Evolutionary conservation across 2,797 vertebrate genomes (phyloP), one percentile per base, ranked within the genome.

Genomic region (Sebastes aleutianus): DNA sequence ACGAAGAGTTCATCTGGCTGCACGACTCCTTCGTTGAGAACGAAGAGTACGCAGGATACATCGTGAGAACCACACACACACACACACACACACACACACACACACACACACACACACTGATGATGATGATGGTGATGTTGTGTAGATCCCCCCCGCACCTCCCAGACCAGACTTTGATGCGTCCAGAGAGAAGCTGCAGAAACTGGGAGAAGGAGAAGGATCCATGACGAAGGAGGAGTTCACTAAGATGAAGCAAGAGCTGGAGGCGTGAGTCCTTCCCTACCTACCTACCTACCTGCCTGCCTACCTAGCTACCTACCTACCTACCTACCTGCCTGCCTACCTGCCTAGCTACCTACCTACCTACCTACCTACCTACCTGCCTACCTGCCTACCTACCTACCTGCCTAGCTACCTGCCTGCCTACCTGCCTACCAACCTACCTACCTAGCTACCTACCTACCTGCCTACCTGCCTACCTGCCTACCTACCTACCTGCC

Each of bases 201-300:
- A 99, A 84, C 96, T 99, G 74, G 98, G 98, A 22, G 98, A 99
- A 92, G 98, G 98, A 63, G 98, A 99, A 93, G 98, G 98, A 13
- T 99, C 98, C 9, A 99, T 99, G 98, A 99, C 98, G 80, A 99
- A 99, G 94, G 98, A 99, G 88, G 98, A 99, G 90, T 99, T 99
- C 94, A 99, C 98, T 14, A 99, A 98, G 93, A 99, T 99, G 98
- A 99, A 99, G 91, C 98, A 99, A 95, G 98, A 99, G 91, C 96
- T 99, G 58, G 98, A 99, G 95, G 98, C 98, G 98, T 99, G 95
- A 96, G 98, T 97, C 43, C 8, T 7, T 57, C 4, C 10, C 54
- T 22, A 57, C 24, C 22, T 13, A 24, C 11, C 2, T n/a, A 24
- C 16, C 13, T 5, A 43, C 39, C 39, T 56, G 24, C 54, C 10